Percentiles rank a stretch among this genome's conserved stretches.
Conservation (phyloP, 2,888 invertebrate species). For the Electrophaes corylata region DNA sequence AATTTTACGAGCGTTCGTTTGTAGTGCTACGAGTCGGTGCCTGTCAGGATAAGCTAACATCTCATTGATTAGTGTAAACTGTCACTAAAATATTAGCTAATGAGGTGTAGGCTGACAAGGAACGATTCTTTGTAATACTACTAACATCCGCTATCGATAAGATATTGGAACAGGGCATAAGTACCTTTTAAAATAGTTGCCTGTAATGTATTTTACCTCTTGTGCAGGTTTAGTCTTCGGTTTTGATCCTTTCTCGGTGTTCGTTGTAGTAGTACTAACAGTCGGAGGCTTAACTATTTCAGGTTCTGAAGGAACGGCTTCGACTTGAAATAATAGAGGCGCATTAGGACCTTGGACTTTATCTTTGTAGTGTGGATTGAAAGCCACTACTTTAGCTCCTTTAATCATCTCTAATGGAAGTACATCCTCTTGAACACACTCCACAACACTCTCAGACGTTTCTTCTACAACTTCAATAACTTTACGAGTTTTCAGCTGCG, state of each 20-base stretch:
- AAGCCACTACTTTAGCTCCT: slow-evolving; percentile 42
- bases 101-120: too few species aligned
- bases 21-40: too few species aligned
- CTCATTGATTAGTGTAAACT: too few species aligned
- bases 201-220: slow-evolving; percentile 9
- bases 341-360: neutral
- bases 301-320: slow-evolving; percentile 7
- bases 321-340: slow-evolving; percentile 4
- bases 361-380: slow-evolving; percentile 26
- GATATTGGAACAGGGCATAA: too few species aligned
- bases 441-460: slow-evolving; percentile 43
- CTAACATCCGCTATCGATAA: too few species aligned
- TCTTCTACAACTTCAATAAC: slow-evolving; percentile 18
- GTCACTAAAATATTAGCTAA: too few species aligned
- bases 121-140: too few species aligned
- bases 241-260: neutral
- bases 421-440: slow-evolving; percentile 35
- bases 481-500: slow-evolving; percentile 28
- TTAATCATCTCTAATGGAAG: slow-evolving; percentile 44
- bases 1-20: too few species aligned
- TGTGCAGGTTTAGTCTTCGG: neutral
- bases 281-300: neutral
- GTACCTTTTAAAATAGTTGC: too few species aligned
- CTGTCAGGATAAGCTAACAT: too few species aligned
- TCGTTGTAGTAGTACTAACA: neutral